phyloP scores from a whole-genome alignment of 2,113 vertebrate species.

The Anolis carolinensis region DNA sequence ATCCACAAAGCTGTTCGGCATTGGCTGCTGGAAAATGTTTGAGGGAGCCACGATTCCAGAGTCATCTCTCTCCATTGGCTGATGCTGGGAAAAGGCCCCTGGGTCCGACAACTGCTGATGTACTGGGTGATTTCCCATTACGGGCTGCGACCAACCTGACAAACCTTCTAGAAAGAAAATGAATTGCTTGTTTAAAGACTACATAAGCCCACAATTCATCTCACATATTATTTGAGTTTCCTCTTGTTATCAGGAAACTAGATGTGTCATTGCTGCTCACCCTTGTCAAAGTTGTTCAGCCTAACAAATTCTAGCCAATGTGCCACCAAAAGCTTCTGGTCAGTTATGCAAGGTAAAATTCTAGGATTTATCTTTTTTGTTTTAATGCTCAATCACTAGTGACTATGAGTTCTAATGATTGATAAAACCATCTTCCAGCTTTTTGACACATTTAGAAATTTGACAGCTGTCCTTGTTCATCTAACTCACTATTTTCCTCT shows the following conservation, averaged over 20 bases:
- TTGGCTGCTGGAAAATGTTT: constrained; percentile 95
- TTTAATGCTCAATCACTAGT: no score
- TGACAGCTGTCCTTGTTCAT: no score
- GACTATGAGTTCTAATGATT: no score
- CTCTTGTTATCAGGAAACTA: background rate
- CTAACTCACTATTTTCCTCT: background rate
- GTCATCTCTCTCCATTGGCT: constrained; percentile 97
- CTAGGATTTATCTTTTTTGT: no score
- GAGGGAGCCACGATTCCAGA: constrained; percentile 96
- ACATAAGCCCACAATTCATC: background rate
- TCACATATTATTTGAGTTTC: background rate
- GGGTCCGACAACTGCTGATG: constrained; percentile 94
- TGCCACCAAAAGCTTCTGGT: background rate
- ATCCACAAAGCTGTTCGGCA: constrained; percentile 96
- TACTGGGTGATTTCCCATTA: constrained; percentile 93
- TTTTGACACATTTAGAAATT: no score
- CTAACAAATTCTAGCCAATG: background rate
- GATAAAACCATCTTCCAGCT: no score
- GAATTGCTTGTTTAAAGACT: constrained; percentile 8
- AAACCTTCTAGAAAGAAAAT: constrained; percentile 86
- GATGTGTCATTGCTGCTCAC: background rate
- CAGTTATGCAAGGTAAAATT: background rate
- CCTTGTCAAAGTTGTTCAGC: background rate
- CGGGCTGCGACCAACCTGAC: constrained; percentile 97
- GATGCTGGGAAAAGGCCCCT: constrained; percentile 95